A percentile compares a stretch with the other conserved stretches of the same genome.
Evolutionary conservation across 2,113 vertebrate genomes (phyloP).

Genomic region (Cryptomyrus ogoouensis): DNA sequence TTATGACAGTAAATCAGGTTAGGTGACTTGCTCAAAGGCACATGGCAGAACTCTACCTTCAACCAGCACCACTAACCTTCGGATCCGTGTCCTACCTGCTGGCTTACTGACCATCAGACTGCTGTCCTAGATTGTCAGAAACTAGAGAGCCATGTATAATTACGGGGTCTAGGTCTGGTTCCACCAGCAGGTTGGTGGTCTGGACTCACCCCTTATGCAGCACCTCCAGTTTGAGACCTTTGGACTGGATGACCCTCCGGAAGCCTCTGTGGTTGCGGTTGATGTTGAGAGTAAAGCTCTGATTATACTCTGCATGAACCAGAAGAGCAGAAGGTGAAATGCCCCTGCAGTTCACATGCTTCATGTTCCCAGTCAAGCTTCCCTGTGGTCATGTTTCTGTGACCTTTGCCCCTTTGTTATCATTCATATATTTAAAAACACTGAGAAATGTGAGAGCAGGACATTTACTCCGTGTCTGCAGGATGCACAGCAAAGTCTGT

Average conservation of each 20-base stretch:
- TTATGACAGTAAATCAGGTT: background rate
- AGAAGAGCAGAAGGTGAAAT: background rate
- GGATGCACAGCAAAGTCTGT: background rate
- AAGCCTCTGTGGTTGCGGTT: constrained; percentile 90
- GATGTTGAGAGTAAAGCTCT: constrained; percentile 85
- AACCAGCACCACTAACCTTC: background rate
- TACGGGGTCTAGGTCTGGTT: background rate
- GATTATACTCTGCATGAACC: constrained; percentile 74
- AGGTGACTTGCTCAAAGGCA: background rate
- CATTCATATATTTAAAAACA: background rate
- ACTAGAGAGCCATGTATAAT: background rate
- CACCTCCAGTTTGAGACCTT: constrained; percentile 92
- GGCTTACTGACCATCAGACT: background rate
- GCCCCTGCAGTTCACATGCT: background rate
- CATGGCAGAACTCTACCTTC: background rate
- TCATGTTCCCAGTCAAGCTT: background rate
- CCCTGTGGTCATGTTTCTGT: background rate
- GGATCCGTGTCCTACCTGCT: background rate
- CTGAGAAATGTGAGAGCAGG: background rate
- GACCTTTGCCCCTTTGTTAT: background rate
- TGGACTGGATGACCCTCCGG: constrained; percentile 74
- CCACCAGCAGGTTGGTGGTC: background rate
- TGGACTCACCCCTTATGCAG: constrained; percentile 88
- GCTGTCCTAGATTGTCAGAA: background rate
- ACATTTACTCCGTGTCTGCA: background rate